phyloP scores from a whole-genome alignment of 2,888 invertebrate species.

The Cerastis rubricosa region DNA sequence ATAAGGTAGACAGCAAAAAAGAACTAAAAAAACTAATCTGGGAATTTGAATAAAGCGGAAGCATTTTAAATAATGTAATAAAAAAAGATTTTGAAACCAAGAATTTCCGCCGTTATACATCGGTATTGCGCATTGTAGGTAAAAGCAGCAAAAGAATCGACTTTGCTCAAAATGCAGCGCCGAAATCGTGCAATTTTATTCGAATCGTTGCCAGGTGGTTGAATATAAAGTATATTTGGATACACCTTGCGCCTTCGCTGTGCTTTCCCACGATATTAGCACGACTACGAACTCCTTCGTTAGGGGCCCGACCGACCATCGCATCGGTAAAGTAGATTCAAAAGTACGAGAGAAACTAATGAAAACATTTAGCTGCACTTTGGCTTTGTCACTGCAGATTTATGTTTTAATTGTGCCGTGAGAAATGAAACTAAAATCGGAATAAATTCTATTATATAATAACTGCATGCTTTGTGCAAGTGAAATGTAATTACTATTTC shows the following conservation, averaged over 20 bases:
- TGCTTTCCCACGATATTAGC: conserved; percentile 78
- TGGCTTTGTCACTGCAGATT: conserved; percentile 68
- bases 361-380: conserved; percentile 71
- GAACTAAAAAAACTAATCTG: conserved; percentile 14
- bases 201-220: conserved; percentile 60
- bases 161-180: conserved; percentile 75
- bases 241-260: conserved; percentile 76
- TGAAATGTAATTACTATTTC: conserved; percentile 43
- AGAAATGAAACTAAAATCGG: conserved; percentile 59
- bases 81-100: conserved; percentile 23
- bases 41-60: conserved; percentile 34
- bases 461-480: conserved; percentile 62
- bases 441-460: conserved; percentile 54
- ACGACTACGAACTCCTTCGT: conserved; percentile 57
- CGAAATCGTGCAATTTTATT: conserved; percentile 72
- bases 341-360: conserved; percentile 70
- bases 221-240: conserved; percentile 79
- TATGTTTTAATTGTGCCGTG: conserved; percentile 63
- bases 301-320: conserved; percentile 53
- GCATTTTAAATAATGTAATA: neutral
- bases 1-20: neutral
- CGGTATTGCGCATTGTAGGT: conserved; percentile 48
- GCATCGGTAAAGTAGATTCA: conserved; percentile 64
- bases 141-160: conserved; percentile 67
- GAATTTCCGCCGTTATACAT: conserved; percentile 37